Conservation (phyloP, 1,140 invertebrate genomes). For the Propsilocerus akamusi region DNA sequence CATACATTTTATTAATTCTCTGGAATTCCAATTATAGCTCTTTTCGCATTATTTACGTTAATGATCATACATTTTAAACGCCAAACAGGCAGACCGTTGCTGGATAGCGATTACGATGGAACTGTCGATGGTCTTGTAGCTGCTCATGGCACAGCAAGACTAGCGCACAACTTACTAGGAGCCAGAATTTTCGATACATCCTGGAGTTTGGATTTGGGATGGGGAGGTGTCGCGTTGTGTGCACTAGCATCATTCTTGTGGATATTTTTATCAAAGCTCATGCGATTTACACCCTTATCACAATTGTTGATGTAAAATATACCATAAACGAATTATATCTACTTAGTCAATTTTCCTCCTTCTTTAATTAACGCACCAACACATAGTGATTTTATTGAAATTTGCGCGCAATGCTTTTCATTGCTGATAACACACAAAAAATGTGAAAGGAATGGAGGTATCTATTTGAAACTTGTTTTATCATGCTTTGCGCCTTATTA, state of each 20-base stretch:
- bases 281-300: constrained; percentile 68
- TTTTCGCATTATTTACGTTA: constrained; percentile 73
- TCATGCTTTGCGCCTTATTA: too few species aligned
- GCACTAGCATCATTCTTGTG: constrained; percentile 60
- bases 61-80: constrained; percentile 81
- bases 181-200: constrained; percentile 55
- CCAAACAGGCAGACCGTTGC: constrained; percentile 39
- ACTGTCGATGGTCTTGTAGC: constrained; percentile 51
- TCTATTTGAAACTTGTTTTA: too few species aligned
- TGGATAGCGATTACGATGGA: constrained; percentile 32
- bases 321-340: too few species aligned
- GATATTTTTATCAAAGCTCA: constrained; percentile 74
- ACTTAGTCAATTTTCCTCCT: too few species aligned
- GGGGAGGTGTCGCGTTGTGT: constrained; percentile 60
- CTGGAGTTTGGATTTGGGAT: constrained; percentile 67
- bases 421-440: too few species aligned
- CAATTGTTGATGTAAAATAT: constrained; percentile 41
- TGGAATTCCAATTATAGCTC: constrained; percentile 34
- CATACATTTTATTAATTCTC: not conserved
- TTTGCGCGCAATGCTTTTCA: too few species aligned
- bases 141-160: constrained; percentile 22
- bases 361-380: too few species aligned
- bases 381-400: too few species aligned
- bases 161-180: constrained; percentile 26
- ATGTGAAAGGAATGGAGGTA: too few species aligned